A percentile compares a stretch with the other conserved stretches of the same genome.
Conservation (phyloP, 2,888 invertebrate genomes). For the Bimastos eiseni region DNA sequence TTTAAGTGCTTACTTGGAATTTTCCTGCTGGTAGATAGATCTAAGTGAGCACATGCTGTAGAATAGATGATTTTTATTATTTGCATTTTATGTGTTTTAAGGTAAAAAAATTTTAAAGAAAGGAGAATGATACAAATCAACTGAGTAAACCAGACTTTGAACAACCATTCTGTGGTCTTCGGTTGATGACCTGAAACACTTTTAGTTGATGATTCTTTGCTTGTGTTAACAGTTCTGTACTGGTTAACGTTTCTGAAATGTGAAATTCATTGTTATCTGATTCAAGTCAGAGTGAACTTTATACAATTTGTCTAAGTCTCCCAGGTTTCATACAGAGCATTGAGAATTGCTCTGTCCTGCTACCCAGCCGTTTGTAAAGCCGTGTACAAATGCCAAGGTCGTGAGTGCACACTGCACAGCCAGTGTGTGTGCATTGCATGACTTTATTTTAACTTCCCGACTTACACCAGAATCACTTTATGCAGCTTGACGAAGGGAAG, state of each 20-base stretch:
- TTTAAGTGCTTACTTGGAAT: neutral
- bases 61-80: neutral
- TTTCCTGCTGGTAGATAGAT: neutral
- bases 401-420: neutral
- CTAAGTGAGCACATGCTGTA: neutral
- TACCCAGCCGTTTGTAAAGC: neutral
- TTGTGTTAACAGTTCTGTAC: neutral
- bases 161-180: neutral
- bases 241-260: neutral
- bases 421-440: neutral
- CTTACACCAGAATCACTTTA: no score
- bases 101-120: neutral
- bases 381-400: neutral
- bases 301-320: neutral
- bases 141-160: neutral
- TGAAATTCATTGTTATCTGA: neutral
- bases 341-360: neutral
- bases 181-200: neutral
- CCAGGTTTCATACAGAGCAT: neutral
- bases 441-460: neutral
- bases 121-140: neutral
- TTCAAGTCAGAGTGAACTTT: neutral
- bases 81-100: neutral
- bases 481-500: neutral
- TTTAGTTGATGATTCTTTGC: neutral